Conservation (phyloP, 1,140 invertebrate species). For the Meloidogyne chitwoodi region DNA sequence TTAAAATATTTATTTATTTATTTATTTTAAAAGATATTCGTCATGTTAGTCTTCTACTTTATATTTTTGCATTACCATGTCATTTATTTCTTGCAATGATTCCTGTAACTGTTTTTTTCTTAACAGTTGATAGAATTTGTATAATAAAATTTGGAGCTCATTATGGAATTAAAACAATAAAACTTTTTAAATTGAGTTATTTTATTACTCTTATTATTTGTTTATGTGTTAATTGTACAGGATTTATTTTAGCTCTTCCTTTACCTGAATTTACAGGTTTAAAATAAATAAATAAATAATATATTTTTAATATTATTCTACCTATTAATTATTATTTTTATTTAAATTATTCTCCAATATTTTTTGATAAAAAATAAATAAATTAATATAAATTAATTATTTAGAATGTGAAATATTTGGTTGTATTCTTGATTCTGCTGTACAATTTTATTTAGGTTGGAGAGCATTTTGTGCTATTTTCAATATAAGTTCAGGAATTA, state of each 20-base stretch:
- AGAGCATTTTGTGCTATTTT: constrained; percentile 16
- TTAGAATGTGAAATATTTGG: constrained; percentile 21
- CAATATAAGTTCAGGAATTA: constrained; percentile 2
- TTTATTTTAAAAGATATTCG: not conserved
- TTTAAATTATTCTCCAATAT: too few species aligned
- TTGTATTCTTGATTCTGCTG: constrained; percentile 11
- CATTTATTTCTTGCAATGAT: constrained; percentile 6
- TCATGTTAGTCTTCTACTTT: not conserved
- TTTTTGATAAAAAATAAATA: too few species aligned
- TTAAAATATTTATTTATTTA: constrained; percentile 3
- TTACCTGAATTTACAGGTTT: not conserved
- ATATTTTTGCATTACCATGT: not conserved
- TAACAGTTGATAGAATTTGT: constrained; percentile 10
- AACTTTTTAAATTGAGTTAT: not conserved
- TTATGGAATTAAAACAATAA: not conserved
- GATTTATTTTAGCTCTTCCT: not conserved
- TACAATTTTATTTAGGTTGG: constrained; percentile 14
- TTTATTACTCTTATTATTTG: not conserved
- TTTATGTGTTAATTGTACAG: not conserved
- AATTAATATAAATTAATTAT: too few species aligned
- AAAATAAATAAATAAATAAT: too few species aligned
- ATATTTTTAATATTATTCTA: too few species aligned
- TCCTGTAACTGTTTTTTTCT: constrained; percentile 11
- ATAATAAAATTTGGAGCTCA: constrained; percentile 6
- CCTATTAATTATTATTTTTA: too few species aligned